These are phyloP conservation scores for Bryconaethiops microstoma DNA, from an alignment of 2,797 vertebrate genomes.

Conservation along the genomic window DNA sequence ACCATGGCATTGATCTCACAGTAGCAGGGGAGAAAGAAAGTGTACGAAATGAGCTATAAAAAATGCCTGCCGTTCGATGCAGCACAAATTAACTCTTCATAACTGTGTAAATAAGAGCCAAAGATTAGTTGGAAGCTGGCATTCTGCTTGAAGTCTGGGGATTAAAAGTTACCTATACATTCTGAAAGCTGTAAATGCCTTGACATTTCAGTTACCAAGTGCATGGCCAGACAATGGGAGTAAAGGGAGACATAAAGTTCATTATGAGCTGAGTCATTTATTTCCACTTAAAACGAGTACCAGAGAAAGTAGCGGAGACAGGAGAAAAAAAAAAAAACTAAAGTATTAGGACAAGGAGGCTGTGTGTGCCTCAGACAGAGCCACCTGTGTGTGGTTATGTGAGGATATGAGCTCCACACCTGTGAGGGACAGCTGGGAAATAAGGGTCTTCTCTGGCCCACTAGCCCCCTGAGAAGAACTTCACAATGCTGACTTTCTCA, in stretches of 20 bases:
- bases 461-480: constrained; percentile 71
- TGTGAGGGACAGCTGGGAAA: constrained; percentile 76
- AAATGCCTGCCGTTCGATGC: constrained; percentile 39
- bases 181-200: constrained; percentile 53
- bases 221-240: constrained; percentile 44
- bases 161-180: constrained; percentile 69
- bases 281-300: constrained; percentile 54
- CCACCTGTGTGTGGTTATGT: constrained; percentile 76
- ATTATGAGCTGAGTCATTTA: constrained; percentile 58
- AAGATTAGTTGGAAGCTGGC: constrained; percentile 65
- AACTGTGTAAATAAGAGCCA: constrained; percentile 66
- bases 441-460: constrained; percentile 66
- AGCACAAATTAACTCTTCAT: constrained; percentile 54
- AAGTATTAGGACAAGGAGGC: constrained; percentile 32
- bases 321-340: not conserved
- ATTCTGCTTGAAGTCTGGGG: constrained; percentile 63
- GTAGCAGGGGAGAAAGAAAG: constrained; percentile 22
- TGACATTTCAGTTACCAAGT: constrained; percentile 68
- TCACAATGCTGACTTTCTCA: too few species aligned
- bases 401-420: constrained; percentile 75
- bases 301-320: constrained; percentile 41
- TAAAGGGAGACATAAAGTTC: constrained; percentile 58
- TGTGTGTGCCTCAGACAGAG: constrained; percentile 68
- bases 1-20: constrained; percentile 39
- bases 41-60: constrained; percentile 37